Evolutionary conservation across 2,113 vertebrate species (phyloP).

Genomic region (Chaenocephalus aceratus): DNA sequence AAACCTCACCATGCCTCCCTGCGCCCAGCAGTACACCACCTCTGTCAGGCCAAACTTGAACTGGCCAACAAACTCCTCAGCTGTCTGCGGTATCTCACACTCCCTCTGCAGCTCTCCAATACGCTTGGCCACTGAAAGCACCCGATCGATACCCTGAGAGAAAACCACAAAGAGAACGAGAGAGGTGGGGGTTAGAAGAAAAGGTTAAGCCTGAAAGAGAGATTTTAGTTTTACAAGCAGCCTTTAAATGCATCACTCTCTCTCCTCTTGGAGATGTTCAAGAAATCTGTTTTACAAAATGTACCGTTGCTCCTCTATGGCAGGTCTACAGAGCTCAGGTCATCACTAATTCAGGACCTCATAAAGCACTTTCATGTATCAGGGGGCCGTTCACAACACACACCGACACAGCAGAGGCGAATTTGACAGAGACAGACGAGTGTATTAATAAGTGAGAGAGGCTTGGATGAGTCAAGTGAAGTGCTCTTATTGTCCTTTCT

Average conservation of each 20-base stretch:
- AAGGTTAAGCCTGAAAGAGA: slow-evolving; percentile 5
- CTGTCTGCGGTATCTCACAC: slow-evolving; percentile 88
- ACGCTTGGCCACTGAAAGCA: slow-evolving; percentile 86
- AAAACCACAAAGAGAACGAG: not conserved
- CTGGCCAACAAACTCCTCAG: slow-evolving; percentile 92
- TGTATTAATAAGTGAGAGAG: slow-evolving; percentile 40
- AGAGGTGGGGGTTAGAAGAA: not conserved
- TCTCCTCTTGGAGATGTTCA: not conserved
- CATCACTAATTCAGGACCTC: slow-evolving; percentile 74
- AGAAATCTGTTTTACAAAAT: slow-evolving; percentile 49
- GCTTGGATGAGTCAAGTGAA: slow-evolving; percentile 34
- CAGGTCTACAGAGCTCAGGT: not conserved
- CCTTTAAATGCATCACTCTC: slow-evolving; percentile 22
- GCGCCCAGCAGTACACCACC: slow-evolving; percentile 96
- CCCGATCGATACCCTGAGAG: slow-evolving; percentile 86
- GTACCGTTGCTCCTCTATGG: not conserved
- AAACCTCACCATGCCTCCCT: slow-evolving; percentile 90
- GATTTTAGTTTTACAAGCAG: slow-evolving; percentile 2
- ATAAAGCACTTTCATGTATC: slow-evolving; percentile 77
- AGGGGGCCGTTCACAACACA: slow-evolving; percentile 11
- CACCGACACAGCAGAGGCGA: slow-evolving; percentile 5
- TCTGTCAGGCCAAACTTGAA: slow-evolving; percentile 94
- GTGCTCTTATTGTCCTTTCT: slow-evolving; percentile 37
- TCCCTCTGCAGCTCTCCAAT: slow-evolving; percentile 90
- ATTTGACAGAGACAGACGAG: slow-evolving; percentile 17